phyloP scores from a whole-genome alignment of 2,113 vertebrate species.

The Pantherophis guttatus region DNA sequence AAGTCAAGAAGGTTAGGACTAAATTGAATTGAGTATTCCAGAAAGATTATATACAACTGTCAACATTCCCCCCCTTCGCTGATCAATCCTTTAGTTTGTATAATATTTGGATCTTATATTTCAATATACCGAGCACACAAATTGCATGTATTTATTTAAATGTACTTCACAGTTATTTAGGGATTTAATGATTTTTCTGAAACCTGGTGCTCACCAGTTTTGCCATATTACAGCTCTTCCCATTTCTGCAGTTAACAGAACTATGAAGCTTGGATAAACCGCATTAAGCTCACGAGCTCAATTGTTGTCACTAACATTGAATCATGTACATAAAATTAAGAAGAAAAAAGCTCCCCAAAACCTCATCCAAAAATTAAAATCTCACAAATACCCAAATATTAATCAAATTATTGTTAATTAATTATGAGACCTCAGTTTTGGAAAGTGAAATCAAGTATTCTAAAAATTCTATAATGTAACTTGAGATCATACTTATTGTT shows the following conservation, averaged over 20 bases:
- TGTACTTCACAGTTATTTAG: not conserved
- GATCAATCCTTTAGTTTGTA: not conserved
- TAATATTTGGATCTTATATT: constrained; percentile 10
- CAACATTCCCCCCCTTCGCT: not conserved
- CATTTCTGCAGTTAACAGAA: not conserved
- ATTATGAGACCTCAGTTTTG: constrained; percentile 9
- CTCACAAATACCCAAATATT: not conserved
- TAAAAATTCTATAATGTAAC: constrained; percentile 14
- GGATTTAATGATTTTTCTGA: not conserved
- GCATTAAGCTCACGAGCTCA: not conserved
- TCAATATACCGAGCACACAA: not conserved
- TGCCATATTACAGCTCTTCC: not conserved
- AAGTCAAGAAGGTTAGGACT: not conserved
- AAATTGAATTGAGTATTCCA: not conserved
- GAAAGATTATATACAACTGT: constrained; percentile 6
- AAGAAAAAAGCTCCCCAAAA: constrained; percentile 8
- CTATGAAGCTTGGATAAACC: not conserved
- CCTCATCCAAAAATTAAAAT: not conserved
- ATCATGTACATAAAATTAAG: not conserved
- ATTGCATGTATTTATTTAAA: not conserved
- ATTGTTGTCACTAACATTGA: not conserved
- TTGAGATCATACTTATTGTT: constrained; percentile 26
- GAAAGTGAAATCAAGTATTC: constrained; percentile 5
- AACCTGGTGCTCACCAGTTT: not conserved
- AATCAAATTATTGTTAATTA: constrained; percentile 9